phyloP scores from a whole-genome alignment of 2,113 vertebrate genomes.

The Sceloporus undulatus region DNA sequence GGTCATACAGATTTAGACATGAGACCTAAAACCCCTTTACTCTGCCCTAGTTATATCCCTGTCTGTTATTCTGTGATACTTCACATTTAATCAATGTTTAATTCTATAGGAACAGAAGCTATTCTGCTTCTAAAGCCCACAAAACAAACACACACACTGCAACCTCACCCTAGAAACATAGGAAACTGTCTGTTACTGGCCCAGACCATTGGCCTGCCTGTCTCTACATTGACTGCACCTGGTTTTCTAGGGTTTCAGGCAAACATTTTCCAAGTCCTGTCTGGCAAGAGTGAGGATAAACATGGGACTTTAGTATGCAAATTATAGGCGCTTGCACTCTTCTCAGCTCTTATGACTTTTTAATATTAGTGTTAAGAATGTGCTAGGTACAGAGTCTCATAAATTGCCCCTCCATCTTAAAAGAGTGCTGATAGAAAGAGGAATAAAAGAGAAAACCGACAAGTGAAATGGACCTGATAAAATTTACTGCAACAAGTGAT shows the following conservation, averaged over 20 bases:
- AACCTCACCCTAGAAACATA: neutral
- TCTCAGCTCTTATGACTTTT: neutral
- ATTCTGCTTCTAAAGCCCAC: neutral
- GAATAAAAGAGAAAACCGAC: accelerated
- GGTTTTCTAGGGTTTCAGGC: neutral
- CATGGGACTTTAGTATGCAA: neutral
- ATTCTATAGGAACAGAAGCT: neutral
- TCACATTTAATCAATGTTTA: neutral
- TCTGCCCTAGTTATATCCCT: neutral
- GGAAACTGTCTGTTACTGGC: neutral
- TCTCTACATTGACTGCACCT: neutral
- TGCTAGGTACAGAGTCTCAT: neutral
- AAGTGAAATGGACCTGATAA: neutral
- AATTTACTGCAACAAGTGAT: conserved; percentile 4
- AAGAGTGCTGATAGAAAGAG: neutral
- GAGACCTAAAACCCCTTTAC: neutral
- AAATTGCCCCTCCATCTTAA: neutral
- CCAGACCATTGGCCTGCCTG: neutral
- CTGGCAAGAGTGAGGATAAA: neutral
- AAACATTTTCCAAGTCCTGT: neutral
- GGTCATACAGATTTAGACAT: neutral
- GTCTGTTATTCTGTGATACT: neutral
- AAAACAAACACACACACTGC: neutral
- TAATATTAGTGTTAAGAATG: neutral
- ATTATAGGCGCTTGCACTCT: neutral